Evolutionary conservation across 2,113 vertebrate genomes (phyloP).

Genomic region (Tachysurus fulvidraco): DNA sequence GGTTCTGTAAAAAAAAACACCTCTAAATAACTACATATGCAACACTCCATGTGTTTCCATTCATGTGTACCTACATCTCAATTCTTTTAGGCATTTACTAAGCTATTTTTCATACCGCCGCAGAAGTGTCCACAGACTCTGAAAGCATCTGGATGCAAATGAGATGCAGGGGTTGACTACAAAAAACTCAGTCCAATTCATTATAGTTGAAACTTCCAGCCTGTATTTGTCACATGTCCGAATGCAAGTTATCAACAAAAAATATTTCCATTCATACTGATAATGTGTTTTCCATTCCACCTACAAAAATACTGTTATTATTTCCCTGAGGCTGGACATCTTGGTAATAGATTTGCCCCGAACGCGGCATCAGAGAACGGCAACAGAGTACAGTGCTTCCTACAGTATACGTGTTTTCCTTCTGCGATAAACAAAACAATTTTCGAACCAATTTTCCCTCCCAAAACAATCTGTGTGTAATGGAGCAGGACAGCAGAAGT

Average conservation of each 20-base stretch:
- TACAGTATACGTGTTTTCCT: conserved; percentile 44
- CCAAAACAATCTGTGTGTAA: conserved; percentile 56
- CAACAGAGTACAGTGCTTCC: conserved; percentile 26
- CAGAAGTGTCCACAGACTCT: not conserved
- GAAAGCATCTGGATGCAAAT: conserved; percentile 26
- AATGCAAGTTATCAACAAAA: conserved; percentile 29
- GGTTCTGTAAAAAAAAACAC: not conserved
- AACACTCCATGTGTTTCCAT: not conserved
- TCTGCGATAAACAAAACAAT: conserved; percentile 58
- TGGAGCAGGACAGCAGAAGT: conserved; percentile 56
- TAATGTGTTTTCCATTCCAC: conserved; percentile 48
- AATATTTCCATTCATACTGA: conserved; percentile 41
- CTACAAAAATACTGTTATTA: conserved; percentile 34
- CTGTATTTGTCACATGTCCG: conserved; percentile 25
- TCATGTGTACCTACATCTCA: not conserved
- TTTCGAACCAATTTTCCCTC: conserved; percentile 57
- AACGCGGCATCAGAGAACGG: conserved; percentile 36
- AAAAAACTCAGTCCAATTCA: conserved; percentile 7
- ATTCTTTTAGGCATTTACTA: not conserved
- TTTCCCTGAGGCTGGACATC: conserved; percentile 54
- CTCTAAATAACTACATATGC: not conserved
- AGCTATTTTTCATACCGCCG: not conserved
- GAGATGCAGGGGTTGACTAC: not conserved
- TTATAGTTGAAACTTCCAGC: conserved; percentile 4
- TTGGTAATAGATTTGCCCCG: conserved; percentile 46